Base-by-base conservation (phyloP, 1,140 invertebrate species). In the Oryctes rhinoceros region DNA sequence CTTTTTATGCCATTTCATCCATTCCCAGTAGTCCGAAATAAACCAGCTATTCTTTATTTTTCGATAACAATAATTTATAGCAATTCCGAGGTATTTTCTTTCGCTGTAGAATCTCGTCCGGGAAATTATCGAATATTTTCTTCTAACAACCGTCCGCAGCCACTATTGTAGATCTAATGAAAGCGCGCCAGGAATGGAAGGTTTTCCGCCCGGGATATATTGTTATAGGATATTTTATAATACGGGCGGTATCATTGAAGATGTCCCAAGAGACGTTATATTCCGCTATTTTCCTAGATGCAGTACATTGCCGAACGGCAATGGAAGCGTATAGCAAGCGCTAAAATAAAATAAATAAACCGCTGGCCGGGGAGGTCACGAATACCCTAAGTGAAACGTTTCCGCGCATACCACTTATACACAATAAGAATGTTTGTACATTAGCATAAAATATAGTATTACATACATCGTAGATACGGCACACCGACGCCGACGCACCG, bases 171-270 rank as follows among this genome's bases (percentile, higher is more conserved):
- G n/a, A 53, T 11, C n/a, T 53, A 53, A 53, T 53, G n/a, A n/a
- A 53, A 53, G n/a, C 49, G 6, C 49, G 18, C 5, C 18, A 15
- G 15, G 3, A 59, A 59, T 18, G 15, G 53, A 15, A 59, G 15
- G 15, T 18, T 59, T 59, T 59, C n/a, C 1, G 18, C 24, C 53
- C n/a, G 18, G 18, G 53, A 59, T 59, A 18, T 59, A 59, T 59
- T 59, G 53, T 59, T 59, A 59, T 59, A 59, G 53, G 53, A 59
- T 59, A 59, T 59, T n/a, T 59, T 59, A 59, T 59, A 59, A n/a
- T 59, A n/a, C 53, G 11, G 24, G 5, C 53, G 15, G 53, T 18
- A 59, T n/a, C 15, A 18, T 59, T 59, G 53, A 59, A 59, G 15
- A 59, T 59, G 53, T 59, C 53, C n/a, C 53, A n/a, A 7, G 53